Evolutionary conservation across 37 sponge, comb jelly and placozoan species (phyloP).

Genomic region (Cladorhizidae sp.): DNA sequence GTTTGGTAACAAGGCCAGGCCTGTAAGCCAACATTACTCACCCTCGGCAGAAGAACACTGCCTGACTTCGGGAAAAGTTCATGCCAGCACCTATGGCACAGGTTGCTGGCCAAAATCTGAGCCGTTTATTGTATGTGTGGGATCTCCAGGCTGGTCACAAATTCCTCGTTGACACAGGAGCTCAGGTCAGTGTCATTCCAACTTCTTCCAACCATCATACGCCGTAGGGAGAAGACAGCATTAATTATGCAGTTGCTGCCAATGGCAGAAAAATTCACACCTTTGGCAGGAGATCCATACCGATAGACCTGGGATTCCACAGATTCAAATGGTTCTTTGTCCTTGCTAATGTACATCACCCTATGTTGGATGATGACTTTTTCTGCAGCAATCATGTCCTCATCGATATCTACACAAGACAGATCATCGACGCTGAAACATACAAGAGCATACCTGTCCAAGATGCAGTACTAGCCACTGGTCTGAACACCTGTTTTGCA

Average conservation of each 20-base stretch:
- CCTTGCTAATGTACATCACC: conserved; percentile 32
- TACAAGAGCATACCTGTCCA: neutral
- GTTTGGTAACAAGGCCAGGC: neutral
- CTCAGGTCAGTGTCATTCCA: conserved; percentile 47
- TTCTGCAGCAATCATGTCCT: conserved; percentile 15
- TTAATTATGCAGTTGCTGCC: conserved; percentile 14
- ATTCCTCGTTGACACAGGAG: too few relatives aligned
- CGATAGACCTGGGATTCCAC: too few relatives aligned
- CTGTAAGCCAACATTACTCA: neutral
- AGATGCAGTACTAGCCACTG: neutral
- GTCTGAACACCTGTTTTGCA: neutral
- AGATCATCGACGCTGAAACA: neutral
- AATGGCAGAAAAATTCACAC: conserved; percentile 34
- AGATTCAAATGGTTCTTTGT: too few relatives aligned
- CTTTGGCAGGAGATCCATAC: too few relatives aligned
- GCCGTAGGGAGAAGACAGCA: too few relatives aligned
- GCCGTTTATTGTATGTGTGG: neutral
- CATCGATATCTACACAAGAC: neutral
- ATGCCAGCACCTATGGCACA: neutral
- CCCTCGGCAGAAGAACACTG: too few relatives aligned
- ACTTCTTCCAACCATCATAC: too few relatives aligned
- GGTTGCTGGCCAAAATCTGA: neutral
- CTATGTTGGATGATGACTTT: too few relatives aligned
- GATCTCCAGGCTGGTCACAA: neutral
- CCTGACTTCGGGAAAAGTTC: too few relatives aligned